Conservation (phyloP, 2,888 invertebrate genomes). For the Scrobipalpa costella region DNA sequence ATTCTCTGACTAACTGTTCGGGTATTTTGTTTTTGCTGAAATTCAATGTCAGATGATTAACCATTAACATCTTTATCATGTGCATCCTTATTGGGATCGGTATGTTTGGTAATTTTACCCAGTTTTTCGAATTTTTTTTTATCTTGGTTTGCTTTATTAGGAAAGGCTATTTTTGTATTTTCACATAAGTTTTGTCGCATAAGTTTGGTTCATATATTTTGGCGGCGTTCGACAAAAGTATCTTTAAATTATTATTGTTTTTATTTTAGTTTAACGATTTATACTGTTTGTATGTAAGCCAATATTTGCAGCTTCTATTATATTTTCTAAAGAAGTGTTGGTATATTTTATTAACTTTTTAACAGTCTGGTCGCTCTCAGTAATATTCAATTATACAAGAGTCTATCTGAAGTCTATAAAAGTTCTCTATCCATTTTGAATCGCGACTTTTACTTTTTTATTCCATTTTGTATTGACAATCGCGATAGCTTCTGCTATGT, state of each 20-base stretch:
- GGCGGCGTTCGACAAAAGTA: too few relatives aligned
- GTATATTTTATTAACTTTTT: background rate
- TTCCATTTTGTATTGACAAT: slow-evolving; percentile 8
- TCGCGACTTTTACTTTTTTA: slow-evolving; percentile 4
- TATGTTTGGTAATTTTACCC: background rate
- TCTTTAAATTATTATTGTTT: too few relatives aligned
- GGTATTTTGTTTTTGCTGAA: slow-evolving; percentile 14
- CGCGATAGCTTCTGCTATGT: background rate
- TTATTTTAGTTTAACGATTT: too few relatives aligned
- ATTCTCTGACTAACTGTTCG: slow-evolving; percentile 14
- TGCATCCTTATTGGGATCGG: slow-evolving; percentile 7
- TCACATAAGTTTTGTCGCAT: background rate
- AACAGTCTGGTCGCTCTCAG: background rate
- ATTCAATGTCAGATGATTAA: slow-evolving; percentile 18
- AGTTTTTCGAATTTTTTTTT: background rate
- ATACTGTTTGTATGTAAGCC: too few relatives aligned
- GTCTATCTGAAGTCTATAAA: background rate
- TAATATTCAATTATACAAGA: background rate
- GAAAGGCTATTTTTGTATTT: background rate
- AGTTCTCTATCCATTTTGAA: slow-evolving; percentile 9
- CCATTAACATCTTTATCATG: slow-evolving; percentile 19
- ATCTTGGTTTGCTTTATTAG: background rate
- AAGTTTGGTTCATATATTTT: too few relatives aligned
- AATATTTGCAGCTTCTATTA: too few relatives aligned
- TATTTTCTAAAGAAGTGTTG: too few relatives aligned